These are phyloP conservation scores for Limnephilus lunatus DNA, from an alignment of 2,888 invertebrate species.

Conservation along the genomic window DNA sequence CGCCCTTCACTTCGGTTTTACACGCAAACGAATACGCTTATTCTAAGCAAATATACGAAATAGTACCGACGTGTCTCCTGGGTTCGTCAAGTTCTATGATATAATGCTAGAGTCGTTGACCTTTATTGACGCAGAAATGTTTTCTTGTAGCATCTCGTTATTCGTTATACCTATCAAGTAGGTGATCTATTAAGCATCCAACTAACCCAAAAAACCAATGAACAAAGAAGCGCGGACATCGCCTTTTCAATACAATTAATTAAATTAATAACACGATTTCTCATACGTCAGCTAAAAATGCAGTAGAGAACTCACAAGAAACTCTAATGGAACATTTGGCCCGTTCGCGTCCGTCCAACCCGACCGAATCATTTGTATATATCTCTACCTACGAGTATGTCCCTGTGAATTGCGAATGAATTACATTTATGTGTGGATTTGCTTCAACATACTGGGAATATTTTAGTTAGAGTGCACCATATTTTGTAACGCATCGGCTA, in stretches of 20 bases:
- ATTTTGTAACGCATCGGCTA: constrained; percentile 15
- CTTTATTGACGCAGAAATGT: neutral
- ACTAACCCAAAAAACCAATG: neutral
- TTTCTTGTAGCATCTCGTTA: neutral
- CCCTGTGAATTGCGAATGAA: neutral
- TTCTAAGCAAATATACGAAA: neutral
- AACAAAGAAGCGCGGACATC: neutral
- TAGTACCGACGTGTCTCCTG: neutral
- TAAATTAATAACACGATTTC: constrained; percentile 37
- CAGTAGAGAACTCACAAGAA: neutral
- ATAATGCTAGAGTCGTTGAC: neutral
- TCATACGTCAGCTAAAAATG: constrained; percentile 48
- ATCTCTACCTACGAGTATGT: neutral
- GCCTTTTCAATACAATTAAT: constrained; percentile 17
- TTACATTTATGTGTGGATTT: constrained; percentile 18
- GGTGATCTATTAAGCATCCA: neutral
- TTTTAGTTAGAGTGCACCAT: neutral
- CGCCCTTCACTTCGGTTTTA: neutral
- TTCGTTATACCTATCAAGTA: neutral
- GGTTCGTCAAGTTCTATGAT: neutral
- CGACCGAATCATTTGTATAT: neutral
- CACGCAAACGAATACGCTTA: neutral
- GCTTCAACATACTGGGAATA: constrained; percentile 5
- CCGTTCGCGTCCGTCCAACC: constrained; percentile 40
- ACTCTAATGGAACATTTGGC: constrained; percentile 45